Base-by-base conservation (phyloP, 2,888 invertebrate genomes). In the Alviniconcha strummeri region DNA sequence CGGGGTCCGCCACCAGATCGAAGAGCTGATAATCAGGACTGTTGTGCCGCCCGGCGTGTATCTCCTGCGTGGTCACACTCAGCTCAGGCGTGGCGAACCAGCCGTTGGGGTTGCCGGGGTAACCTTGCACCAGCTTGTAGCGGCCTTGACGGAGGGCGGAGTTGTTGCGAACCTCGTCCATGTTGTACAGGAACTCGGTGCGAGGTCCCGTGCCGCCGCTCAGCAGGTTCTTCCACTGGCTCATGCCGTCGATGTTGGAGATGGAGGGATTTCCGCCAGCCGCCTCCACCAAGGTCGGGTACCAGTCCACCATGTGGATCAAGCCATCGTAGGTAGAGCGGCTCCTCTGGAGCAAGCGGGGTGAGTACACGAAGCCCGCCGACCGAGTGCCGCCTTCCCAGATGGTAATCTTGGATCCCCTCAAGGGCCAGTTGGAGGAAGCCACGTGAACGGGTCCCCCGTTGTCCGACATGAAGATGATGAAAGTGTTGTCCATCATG, bases 371-470 rank as follows among this genome's bases (percentile, higher is more conserved):
- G 85, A 94, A 93, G n/a, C 92, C 92, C 11, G 90, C 90, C 0
- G 92, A 93, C 84, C 92, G 89, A 0, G 93, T 94, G 7, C 94
- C 94, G 7, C 98, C 98, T 94, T 99, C 98, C 96, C 97, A 98
- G 0, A 98, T 93, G 0, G 98, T 97, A 78, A 90, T 91, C 93
- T 98, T 98, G 75, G 91, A 92, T 8, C 94, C 94, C 17, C 94
- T 88, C 7, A 94, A 87, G 4, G 94, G 94, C 83, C 88, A 91
- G 88, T 94, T 94, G 75, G 92, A 94, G 7, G 92, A 92, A 4
- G 91, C 93, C 74, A 88, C 88, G n/a, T 86, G 85, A 0, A 90
- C 60, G 17, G 81, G 74, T 5, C 92, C 93, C 19, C 93, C 93
- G 15, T 83, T 75, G 56, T 71, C 82, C 13, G 76, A 67, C 3